Evolutionary conservation across 1,140 invertebrate species (phyloP).

Genomic region (Megalopta genalis): DNA sequence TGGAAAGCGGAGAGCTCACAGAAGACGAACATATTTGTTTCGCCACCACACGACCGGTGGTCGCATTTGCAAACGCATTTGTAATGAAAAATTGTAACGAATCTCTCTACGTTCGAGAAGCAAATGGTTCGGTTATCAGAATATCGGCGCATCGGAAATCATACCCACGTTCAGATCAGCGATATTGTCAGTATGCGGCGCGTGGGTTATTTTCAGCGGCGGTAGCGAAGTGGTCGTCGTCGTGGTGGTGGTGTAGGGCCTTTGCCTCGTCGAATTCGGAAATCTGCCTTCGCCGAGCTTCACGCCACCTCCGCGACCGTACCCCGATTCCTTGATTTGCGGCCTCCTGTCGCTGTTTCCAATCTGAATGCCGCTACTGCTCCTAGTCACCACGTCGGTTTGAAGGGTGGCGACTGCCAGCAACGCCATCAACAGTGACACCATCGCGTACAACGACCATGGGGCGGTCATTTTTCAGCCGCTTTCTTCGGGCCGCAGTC

Average conservation of each 20-base stretch:
- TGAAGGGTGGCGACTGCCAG: constrained; percentile 47
- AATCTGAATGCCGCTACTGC: constrained; percentile 74
- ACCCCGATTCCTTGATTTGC: constrained; percentile 48
- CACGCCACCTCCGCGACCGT: constrained; percentile 69
- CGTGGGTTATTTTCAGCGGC: constrained; percentile 13
- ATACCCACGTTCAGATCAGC: constrained; percentile 64
- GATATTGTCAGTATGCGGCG: constrained; percentile 56
- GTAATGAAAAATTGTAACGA: no score
- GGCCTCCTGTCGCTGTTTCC: constrained; percentile 68
- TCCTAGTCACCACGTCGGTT: constrained; percentile 66
- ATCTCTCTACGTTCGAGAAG: no score
- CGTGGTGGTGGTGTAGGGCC: constrained; percentile 65
- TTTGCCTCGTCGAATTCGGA: constrained; percentile 72
- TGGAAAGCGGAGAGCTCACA: no score
- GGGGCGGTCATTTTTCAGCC: constrained; percentile 39
- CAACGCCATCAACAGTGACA: constrained; percentile 37
- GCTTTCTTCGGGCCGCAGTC: background rate
- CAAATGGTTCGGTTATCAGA: background rate
- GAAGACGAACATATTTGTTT: no score
- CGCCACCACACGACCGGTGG: no score
- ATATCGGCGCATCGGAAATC: background rate
- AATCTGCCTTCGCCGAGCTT: constrained; percentile 72
- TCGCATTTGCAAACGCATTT: no score
- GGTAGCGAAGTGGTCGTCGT: constrained; percentile 61
- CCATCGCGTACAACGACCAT: constrained; percentile 40